Conservation (phyloP, 1,140 invertebrate genomes). For the Zaprionus taronus region DNA sequence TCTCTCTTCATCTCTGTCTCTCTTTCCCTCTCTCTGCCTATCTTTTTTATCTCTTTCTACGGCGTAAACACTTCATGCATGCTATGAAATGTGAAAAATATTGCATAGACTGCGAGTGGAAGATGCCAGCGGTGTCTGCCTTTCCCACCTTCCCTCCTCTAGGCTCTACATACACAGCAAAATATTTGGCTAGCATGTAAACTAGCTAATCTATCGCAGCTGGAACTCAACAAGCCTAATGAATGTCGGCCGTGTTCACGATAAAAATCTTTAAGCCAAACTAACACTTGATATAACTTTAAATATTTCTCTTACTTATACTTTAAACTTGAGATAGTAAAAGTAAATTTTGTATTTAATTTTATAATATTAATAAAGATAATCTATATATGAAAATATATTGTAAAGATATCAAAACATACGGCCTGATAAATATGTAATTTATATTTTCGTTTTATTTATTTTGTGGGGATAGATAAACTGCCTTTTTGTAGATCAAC, state of each 20-base stretch:
- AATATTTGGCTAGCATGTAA: slow-evolving; percentile 3
- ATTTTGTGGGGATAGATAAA: too few species aligned
- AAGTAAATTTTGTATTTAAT: too few species aligned
- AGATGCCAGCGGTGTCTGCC: background rate
- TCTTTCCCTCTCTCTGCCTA: slow-evolving; percentile 8
- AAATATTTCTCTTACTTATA: too few species aligned
- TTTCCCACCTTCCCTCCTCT: background rate
- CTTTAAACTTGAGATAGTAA: too few species aligned
- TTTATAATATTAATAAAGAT: too few species aligned
- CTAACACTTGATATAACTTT: too few species aligned
- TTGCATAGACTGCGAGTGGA: slow-evolving; percentile 40
- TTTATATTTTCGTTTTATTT: too few species aligned
- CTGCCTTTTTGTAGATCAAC: too few species aligned
- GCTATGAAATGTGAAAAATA: slow-evolving; percentile 68
- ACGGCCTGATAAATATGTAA: too few species aligned
- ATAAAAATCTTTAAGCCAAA: background rate
- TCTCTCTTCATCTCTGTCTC: slow-evolving; percentile 6
- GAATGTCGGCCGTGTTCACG: background rate
- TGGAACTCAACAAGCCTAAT: background rate
- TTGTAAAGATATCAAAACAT: too few species aligned
- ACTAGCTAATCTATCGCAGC: slow-evolving; percentile 2
- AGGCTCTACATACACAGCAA: slow-evolving; percentile 17
- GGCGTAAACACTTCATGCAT: slow-evolving; percentile 60
- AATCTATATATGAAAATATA: too few species aligned
- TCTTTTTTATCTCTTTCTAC: slow-evolving; percentile 14